Evolutionary conservation across 1,140 invertebrate species (phyloP).

Genomic region (Drosophila navojoa): DNA sequence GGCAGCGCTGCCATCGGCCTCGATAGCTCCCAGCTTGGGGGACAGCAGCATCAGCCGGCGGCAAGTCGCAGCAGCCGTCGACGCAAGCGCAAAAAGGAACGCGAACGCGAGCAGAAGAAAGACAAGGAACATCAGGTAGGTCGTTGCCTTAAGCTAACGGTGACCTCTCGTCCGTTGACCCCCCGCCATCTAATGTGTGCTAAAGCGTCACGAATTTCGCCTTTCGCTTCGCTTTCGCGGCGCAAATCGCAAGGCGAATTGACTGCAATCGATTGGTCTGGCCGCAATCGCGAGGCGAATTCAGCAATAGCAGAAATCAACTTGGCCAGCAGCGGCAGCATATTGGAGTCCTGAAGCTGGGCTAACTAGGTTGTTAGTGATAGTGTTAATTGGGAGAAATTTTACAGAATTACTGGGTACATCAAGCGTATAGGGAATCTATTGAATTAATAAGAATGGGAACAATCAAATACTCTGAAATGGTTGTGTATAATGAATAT

Average conservation of each 20-base stretch:
- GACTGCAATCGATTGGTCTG: not conserved
- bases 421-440: too few species aligned
- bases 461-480: too few species aligned
- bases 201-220: too few species aligned
- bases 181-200: not conserved
- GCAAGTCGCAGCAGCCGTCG: conserved; percentile 80
- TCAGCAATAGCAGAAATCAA: not conserved
- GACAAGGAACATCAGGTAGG: conserved; percentile 64
- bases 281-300: too few species aligned
- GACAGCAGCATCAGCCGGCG: conserved; percentile 15
- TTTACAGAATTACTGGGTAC: too few species aligned
- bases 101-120: conserved; percentile 79
- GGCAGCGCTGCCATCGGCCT: conserved; percentile 1
- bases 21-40: conserved; percentile 12
- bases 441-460: too few species aligned
- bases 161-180: not conserved
- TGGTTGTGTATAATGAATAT: too few species aligned
- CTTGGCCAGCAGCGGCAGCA: too few species aligned
- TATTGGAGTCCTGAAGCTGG: too few species aligned
- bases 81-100: conserved; percentile 83
- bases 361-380: too few species aligned
- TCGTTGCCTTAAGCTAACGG: not conserved
- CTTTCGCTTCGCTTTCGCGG: not conserved
- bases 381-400: not conserved
- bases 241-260: conserved; percentile 1